phyloP scores from a whole-genome alignment of 2,888 invertebrate genomes.

The Germaria angustata region DNA sequence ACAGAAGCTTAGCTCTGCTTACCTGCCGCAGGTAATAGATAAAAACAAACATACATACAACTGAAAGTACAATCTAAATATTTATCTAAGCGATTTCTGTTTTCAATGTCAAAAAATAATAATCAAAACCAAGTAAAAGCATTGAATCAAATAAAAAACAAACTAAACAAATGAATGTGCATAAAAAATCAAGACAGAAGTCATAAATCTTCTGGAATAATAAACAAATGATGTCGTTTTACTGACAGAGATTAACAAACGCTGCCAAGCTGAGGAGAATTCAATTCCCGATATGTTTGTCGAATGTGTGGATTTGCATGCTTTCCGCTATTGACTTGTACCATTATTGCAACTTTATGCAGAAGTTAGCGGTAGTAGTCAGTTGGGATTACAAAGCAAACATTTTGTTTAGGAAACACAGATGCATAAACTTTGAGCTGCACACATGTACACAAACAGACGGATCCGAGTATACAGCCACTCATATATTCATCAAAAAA shows the following conservation, averaged over 20 bases:
- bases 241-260: constrained; percentile 14
- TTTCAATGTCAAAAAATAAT: constrained; percentile 24
- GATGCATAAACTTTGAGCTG: too few relatives aligned
- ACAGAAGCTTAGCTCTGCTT: neutral
- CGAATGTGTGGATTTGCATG: constrained; percentile 31
- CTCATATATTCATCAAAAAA: constrained; percentile 32
- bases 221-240: constrained; percentile 49
- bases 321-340: constrained; percentile 15
- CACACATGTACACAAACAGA: too few relatives aligned
- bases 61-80: constrained; percentile 36
- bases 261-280: neutral
- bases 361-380: constrained; percentile 22
- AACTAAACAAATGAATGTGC: neutral
- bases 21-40: too few relatives aligned
- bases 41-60: neutral
- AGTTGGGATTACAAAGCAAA: constrained; percentile 34
- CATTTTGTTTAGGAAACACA: constrained; percentile 33
- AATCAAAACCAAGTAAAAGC: constrained; percentile 5
- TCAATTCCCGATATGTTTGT: constrained; percentile 23
- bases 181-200: constrained; percentile 32
- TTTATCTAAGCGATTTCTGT: constrained; percentile 47
- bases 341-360: neutral
- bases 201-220: constrained; percentile 58
- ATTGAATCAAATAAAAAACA: neutral
- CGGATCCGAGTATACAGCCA: too few relatives aligned